A percentile compares a stretch with the other conserved stretches of the same genome.
These are phyloP conservation scores for Psephotus haematonotus DNA, from an alignment of 2,113 vertebrate genomes.

Conservation along the genomic window DNA sequence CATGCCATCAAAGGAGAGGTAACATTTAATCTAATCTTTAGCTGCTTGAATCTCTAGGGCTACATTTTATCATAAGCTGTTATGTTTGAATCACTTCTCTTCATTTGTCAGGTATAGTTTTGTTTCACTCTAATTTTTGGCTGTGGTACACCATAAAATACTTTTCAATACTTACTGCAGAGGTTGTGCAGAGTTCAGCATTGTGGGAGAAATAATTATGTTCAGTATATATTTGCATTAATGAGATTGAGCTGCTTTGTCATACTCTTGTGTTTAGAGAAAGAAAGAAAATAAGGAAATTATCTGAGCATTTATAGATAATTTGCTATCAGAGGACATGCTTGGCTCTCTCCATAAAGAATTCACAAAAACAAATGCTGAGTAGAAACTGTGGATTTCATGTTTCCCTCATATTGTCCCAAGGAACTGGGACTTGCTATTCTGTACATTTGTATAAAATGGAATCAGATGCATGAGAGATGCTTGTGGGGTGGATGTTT, in stretches of 20 bases:
- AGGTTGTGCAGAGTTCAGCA: background rate
- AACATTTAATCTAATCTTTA: background rate
- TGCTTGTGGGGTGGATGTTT: background rate
- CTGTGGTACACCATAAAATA: background rate
- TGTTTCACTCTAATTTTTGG: background rate
- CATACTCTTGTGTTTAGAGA: background rate
- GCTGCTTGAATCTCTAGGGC: background rate
- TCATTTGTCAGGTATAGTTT: background rate
- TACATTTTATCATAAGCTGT: background rate
- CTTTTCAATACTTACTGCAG: background rate
- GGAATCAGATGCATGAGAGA: background rate
- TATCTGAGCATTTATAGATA: background rate
- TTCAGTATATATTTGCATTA: background rate
- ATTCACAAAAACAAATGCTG: background rate
- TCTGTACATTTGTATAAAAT: background rate
- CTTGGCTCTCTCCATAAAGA: background rate
- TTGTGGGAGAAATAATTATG: background rate
- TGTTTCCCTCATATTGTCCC: background rate
- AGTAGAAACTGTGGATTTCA: background rate
- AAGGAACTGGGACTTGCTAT: background rate
- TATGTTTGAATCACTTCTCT: background rate
- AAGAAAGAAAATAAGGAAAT: background rate
- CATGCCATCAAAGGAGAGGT: background rate
- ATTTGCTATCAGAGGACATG: background rate
- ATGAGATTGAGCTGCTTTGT: background rate